A percentile compares a stretch with the other conserved stretches of the same genome.
Conservation (phyloP, 2,797 vertebrate species). For the Agapornis canus region DNA sequence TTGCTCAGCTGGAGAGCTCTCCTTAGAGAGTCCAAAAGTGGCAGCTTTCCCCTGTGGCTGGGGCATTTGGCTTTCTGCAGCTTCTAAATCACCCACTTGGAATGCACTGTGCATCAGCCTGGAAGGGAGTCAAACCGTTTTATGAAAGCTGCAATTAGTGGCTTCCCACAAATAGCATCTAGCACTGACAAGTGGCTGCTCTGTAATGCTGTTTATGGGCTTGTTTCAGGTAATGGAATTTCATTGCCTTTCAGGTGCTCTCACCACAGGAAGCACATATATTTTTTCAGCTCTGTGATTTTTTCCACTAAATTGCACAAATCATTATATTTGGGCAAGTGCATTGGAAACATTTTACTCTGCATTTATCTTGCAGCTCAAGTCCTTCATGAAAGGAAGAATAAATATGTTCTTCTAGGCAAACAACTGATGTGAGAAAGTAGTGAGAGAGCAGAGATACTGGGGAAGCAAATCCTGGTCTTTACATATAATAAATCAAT, state of each 20-base stretch:
- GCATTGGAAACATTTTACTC: slow-evolving; percentile 40
- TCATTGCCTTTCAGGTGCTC: slow-evolving; percentile 55
- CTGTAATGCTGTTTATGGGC: slow-evolving; percentile 57
- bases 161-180: slow-evolving; percentile 75
- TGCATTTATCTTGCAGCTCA: slow-evolving; percentile 21
- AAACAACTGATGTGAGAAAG: background rate
- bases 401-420: background rate
- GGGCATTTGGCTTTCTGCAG: slow-evolving; percentile 62
- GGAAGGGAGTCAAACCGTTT: slow-evolving; percentile 69
- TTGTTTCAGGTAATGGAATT: slow-evolving; percentile 44
- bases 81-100: slow-evolving; percentile 65
- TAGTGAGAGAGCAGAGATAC: background rate
- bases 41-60: slow-evolving; percentile 23
- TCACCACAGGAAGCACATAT: slow-evolving; percentile 41
- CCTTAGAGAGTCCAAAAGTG: background rate
- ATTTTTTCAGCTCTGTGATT: slow-evolving; percentile 52
- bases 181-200: slow-evolving; percentile 59
- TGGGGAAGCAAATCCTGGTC: background rate
- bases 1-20: background rate
- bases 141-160: slow-evolving; percentile 76
- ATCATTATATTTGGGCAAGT: slow-evolving; percentile 52
- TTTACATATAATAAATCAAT: background rate
- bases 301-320: slow-evolving; percentile 25
- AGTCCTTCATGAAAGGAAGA: background rate
- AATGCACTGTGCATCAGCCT: slow-evolving; percentile 60